phyloP scores from a whole-genome alignment of 1,140 invertebrate genomes.

The Drosophila orena region DNA sequence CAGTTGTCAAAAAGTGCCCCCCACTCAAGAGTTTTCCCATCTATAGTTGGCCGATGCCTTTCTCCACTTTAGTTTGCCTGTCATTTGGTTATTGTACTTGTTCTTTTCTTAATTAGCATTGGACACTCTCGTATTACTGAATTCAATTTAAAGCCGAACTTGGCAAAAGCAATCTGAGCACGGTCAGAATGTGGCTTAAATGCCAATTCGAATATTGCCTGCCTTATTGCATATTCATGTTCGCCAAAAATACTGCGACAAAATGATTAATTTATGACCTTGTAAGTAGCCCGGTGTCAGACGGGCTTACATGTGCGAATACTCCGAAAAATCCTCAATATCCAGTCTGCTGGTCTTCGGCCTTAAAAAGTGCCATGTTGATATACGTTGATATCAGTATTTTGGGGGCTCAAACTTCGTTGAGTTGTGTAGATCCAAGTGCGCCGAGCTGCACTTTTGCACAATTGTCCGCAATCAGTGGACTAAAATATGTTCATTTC shows the following conservation, averaged over 20 bases:
- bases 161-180: constrained; percentile 1
- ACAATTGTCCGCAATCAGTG: constrained; percentile 12
- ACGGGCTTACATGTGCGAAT: constrained; percentile 13
- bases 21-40: constrained; percentile 29
- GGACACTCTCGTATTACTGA: background rate
- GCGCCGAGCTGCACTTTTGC: background rate
- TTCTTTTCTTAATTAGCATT: constrained; percentile 20
- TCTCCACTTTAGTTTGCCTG: background rate
- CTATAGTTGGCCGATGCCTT: constrained; percentile 17
- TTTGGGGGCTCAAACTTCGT: background rate
- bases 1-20: constrained; percentile 18
- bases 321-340: constrained; percentile 37
- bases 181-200: constrained; percentile 18
- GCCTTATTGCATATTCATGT: constrained; percentile 48
- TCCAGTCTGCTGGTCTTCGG: background rate
- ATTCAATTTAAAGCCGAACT: constrained; percentile 26
- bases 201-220: constrained; percentile 23
- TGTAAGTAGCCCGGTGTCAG: constrained; percentile 30
- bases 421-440: constrained; percentile 9
- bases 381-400: background rate
- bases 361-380: constrained; percentile 15
- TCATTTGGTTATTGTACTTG: constrained; percentile 5
- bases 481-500: constrained; percentile 22
- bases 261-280: constrained; percentile 59
- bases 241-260: constrained; percentile 52